Conservation (phyloP, 2,113 vertebrate genomes). For the Triplophysa siluroides region DNA sequence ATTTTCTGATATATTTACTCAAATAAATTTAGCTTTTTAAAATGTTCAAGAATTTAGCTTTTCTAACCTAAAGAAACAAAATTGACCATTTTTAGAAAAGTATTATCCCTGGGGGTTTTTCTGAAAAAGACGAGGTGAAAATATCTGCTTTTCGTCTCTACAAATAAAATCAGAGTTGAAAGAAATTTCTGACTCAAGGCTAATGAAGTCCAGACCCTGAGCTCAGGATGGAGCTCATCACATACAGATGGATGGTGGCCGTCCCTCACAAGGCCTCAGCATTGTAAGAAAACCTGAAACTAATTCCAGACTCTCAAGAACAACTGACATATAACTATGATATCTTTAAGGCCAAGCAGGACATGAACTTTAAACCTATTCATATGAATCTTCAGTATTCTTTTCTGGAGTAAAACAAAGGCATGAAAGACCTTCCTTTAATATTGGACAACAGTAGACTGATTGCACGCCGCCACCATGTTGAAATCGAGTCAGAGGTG, state of each 20-base stretch:
- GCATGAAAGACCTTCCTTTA: not conserved
- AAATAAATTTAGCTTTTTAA: no score
- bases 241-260: conserved; percentile 28
- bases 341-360: not conserved
- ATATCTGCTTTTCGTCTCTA: conserved; percentile 17
- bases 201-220: conserved; percentile 10
- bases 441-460: not conserved
- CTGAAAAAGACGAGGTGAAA: not conserved
- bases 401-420: no score
- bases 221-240: conserved; percentile 28
- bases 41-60: no score
- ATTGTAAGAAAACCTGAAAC: not conserved
- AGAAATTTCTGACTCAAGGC: conserved; percentile 6
- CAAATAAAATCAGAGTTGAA: conserved; percentile 30
- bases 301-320: not conserved
- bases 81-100: no score
- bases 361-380: no score
- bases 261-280: not conserved
- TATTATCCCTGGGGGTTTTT: no score
- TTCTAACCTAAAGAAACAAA: no score
- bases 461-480: no score
- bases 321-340: not conserved
- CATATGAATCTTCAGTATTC: not conserved
- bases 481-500: no score
- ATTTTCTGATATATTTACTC: no score